Conservation (phyloP, 2,113 vertebrate species). For the Bucco capensis region DNA sequence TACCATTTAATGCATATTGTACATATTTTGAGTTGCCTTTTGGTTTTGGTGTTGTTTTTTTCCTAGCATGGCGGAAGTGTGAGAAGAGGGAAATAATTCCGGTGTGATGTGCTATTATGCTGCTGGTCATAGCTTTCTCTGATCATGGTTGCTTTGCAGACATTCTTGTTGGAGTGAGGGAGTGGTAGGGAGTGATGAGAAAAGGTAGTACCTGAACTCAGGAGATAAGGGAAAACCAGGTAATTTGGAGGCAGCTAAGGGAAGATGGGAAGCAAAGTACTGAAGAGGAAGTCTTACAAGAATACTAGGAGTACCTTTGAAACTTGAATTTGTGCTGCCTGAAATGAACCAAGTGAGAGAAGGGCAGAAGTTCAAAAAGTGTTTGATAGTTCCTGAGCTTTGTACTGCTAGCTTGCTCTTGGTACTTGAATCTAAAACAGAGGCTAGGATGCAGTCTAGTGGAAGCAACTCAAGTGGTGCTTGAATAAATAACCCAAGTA, state of each 20-base stretch:
- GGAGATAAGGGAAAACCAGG: background rate
- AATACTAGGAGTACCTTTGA: background rate
- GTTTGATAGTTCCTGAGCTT: background rate
- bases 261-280: background rate
- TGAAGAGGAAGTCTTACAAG: background rate
- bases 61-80: background rate
- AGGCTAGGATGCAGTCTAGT: background rate
- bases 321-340: background rate
- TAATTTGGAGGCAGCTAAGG: background rate
- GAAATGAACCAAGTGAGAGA: background rate
- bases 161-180: background rate
- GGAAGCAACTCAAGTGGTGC: background rate
- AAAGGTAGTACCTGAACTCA: background rate
- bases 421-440: background rate
- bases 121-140: background rate
- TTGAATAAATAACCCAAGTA: background rate
- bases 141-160: background rate
- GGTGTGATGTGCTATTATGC: rapidly evolving
- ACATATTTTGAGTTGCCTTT: background rate
- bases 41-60: background rate
- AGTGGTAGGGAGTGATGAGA: background rate
- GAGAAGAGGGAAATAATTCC: background rate
- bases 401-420: background rate
- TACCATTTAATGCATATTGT: background rate
- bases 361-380: background rate